Evolutionary conservation across 2,888 invertebrate genomes (phyloP).

Genomic region (Icerya purchasi): DNA sequence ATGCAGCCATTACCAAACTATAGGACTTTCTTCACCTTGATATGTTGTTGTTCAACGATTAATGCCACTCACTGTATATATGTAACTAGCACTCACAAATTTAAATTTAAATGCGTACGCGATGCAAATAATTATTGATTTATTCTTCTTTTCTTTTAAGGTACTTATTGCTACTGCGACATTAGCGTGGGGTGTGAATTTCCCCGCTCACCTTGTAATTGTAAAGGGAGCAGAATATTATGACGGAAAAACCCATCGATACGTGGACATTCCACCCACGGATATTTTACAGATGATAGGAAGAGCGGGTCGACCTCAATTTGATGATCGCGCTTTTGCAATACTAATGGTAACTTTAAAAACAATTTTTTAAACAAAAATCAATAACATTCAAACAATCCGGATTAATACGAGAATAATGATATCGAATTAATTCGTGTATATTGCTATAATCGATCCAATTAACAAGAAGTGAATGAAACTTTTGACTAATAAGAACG

Average conservation of each 20-base stretch:
- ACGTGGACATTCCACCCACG: conserved; percentile 98
- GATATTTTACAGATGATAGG: conserved; percentile 99
- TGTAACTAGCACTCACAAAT: too few relatives aligned
- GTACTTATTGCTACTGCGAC: conserved; percentile 91
- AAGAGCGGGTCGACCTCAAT: conserved; percentile 91
- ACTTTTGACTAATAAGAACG: too few relatives aligned
- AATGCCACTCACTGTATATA: too few relatives aligned
- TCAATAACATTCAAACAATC: too few relatives aligned
- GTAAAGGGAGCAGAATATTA: conserved; percentile 98
- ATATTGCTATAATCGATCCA: too few relatives aligned
- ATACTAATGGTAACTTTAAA: conserved; percentile 41
- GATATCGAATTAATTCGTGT: too few relatives aligned
- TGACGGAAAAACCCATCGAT: conserved; percentile 86
- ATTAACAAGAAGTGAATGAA: too few relatives aligned
- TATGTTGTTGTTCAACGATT: too few relatives aligned
- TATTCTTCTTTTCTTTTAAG: conserved; percentile 25
- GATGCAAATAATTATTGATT: neutral
- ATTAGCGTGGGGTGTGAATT: conserved; percentile 97
- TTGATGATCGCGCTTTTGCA: conserved; percentile 75
- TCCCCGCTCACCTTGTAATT: conserved; percentile 94
- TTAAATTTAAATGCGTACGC: neutral
- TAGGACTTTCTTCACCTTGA: too few relatives aligned
- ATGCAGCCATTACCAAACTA: too few relatives aligned
- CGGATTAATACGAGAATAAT: too few relatives aligned
- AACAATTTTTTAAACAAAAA: too few relatives aligned